phyloP scores from a whole-genome alignment of 1,140 invertebrate species.

The Ruditapes philippinarum region DNA sequence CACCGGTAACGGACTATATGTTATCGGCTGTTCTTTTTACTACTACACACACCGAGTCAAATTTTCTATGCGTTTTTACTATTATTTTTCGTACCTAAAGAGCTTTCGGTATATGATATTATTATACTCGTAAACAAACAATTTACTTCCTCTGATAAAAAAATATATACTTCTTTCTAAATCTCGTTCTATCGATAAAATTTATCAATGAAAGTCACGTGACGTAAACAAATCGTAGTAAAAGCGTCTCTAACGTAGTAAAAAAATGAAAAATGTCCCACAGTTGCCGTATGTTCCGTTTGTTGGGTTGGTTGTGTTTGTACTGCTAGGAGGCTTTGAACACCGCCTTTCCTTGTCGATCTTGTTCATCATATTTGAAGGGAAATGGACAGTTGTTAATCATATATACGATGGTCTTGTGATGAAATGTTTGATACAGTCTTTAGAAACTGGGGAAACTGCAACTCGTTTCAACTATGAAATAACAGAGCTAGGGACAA shows the following conservation, averaged over 20 bases:
- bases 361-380: too few relatives aligned
- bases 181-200: too few relatives aligned
- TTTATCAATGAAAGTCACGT: slow-evolving; percentile 21
- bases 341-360: too few relatives aligned
- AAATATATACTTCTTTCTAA: too few relatives aligned
- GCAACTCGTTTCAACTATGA: background rate
- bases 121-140: too few relatives aligned
- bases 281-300: background rate
- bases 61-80: too few relatives aligned
- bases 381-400: background rate
- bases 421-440: background rate
- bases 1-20: too few relatives aligned
- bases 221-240: slow-evolving; percentile 1
- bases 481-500: background rate
- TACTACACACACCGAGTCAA: too few relatives aligned
- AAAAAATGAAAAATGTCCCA: background rate
- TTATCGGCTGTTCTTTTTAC: too few relatives aligned
- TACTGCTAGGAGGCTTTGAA: background rate
- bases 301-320: background rate
- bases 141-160: too few relatives aligned
- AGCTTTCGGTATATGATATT: too few relatives aligned
- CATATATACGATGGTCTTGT: background rate
- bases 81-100: too few relatives aligned
- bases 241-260: background rate
- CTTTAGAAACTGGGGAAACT: background rate